A percentile compares a stretch with the other conserved stretches of the same genome.
Conservation (phyloP, 1,140 invertebrate species). For the Pentalonia nigronervosa region DNA sequence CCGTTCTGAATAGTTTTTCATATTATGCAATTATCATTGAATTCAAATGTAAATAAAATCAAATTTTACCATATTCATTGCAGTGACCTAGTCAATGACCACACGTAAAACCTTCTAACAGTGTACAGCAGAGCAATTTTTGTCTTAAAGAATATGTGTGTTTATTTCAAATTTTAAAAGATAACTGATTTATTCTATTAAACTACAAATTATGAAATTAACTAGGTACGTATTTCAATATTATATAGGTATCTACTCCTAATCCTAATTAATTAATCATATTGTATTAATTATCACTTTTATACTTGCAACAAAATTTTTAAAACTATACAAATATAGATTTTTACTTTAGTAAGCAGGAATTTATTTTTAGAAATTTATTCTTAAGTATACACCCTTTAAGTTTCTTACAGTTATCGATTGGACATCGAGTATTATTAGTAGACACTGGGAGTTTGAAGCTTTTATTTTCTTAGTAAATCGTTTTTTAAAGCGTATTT, state of each 20-base stretch:
- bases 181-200: background rate
- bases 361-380: too few relatives aligned
- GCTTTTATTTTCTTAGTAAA: background rate
- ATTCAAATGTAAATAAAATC: background rate
- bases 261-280: background rate
- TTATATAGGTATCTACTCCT: too few relatives aligned
- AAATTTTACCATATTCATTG: background rate
- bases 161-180: background rate
- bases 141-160: background rate
- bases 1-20: background rate
- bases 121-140: background rate
- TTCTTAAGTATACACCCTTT: background rate
- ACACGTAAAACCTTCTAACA: background rate
- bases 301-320: background rate
- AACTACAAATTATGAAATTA: background rate
- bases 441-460: background rate
- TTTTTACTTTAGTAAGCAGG: background rate
- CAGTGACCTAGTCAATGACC: background rate
- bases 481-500: background rate
- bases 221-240: background rate
- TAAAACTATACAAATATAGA: background rate
- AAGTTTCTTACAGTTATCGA: background rate
- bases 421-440: too few relatives aligned
- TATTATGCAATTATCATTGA: background rate
- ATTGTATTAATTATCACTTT: background rate